Conservation (phyloP, 2,888 invertebrate species). For the Conops quadrifasciatus region DNA sequence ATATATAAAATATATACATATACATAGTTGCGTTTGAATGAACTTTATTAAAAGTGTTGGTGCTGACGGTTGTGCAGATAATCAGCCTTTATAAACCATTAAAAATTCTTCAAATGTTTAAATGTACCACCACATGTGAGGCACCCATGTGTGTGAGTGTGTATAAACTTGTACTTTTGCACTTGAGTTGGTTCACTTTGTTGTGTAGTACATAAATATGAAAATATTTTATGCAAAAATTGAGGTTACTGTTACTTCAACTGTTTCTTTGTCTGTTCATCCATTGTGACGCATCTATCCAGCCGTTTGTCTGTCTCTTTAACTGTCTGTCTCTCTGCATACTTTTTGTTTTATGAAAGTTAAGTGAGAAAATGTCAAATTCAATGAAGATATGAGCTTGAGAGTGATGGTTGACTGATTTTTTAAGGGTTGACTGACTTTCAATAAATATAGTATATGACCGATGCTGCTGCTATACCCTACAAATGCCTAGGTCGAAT, state of each 20-base stretch:
- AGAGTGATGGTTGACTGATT: slow-evolving; percentile 20
- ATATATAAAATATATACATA: background rate
- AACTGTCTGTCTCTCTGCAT: slow-evolving; percentile 19
- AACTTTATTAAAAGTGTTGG: slow-evolving; percentile 33
- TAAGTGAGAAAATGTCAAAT: slow-evolving; percentile 33
- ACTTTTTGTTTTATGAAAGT: slow-evolving; percentile 29
- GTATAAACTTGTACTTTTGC: slow-evolving; percentile 28
- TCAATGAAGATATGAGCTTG: slow-evolving; percentile 29
- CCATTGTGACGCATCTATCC: background rate
- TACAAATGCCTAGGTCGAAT: too few relatives aligned
- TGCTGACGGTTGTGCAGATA: slow-evolving; percentile 35
- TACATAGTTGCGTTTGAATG: background rate
- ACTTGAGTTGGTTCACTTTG: slow-evolving; percentile 21
- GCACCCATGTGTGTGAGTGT: background rate
- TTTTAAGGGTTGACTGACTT: background rate
- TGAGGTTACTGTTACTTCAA: background rate
- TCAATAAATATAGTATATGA: too few relatives aligned
- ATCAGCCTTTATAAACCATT: slow-evolving; percentile 30
- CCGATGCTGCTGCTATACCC: too few relatives aligned
- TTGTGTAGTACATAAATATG: too few relatives aligned
- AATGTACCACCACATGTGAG: slow-evolving; percentile 9
- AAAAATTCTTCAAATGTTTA: slow-evolving; percentile 21
- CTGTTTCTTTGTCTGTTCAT: background rate
- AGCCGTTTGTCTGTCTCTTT: background rate
- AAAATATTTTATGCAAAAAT: slow-evolving; percentile 32